Conservation (phyloP, 2,113 vertebrate genomes). For the Octodon degus region DNA sequence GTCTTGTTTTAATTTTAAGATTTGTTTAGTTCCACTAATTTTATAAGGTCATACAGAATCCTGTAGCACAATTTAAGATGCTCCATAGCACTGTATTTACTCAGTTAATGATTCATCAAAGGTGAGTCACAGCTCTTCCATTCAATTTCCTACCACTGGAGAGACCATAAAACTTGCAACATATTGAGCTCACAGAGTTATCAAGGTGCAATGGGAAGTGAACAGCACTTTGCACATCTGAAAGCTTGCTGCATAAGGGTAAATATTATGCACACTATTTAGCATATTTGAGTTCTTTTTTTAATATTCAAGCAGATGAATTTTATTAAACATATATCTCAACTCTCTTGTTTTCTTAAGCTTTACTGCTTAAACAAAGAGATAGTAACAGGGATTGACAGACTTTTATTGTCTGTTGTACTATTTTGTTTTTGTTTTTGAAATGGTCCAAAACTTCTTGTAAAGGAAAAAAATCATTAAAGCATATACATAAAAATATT, state of each 20-base stretch:
- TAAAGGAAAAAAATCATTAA: too few species aligned
- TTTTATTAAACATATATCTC: slow-evolving; percentile 22
- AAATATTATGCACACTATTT: not conserved
- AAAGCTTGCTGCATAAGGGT: not conserved
- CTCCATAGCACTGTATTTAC: not conserved
- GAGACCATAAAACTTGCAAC: not conserved
- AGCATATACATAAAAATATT: too few species aligned
- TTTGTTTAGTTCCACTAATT: not conserved
- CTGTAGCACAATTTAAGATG: not conserved
- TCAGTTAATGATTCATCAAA: not conserved
- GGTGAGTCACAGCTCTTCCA: not conserved
- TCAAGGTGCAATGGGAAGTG: not conserved
- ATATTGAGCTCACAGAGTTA: not conserved
- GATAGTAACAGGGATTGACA: not conserved
- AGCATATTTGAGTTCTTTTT: not conserved
- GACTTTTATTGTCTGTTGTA: slow-evolving; percentile 33
- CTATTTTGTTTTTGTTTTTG: not conserved
- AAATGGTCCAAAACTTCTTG: too few species aligned
- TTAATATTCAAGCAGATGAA: slow-evolving; percentile 9
- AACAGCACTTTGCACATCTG: not conserved
- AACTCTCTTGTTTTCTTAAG: not conserved
- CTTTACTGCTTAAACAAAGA: not conserved
- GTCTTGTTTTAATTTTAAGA: not conserved
- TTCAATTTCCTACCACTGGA: not conserved
- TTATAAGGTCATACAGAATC: not conserved